Percentiles rank a stretch among this genome's conserved stretches.
These are phyloP conservation scores for Sylvietta virens DNA, from an alignment of 2,113 vertebrate species.

Conservation along the genomic window DNA sequence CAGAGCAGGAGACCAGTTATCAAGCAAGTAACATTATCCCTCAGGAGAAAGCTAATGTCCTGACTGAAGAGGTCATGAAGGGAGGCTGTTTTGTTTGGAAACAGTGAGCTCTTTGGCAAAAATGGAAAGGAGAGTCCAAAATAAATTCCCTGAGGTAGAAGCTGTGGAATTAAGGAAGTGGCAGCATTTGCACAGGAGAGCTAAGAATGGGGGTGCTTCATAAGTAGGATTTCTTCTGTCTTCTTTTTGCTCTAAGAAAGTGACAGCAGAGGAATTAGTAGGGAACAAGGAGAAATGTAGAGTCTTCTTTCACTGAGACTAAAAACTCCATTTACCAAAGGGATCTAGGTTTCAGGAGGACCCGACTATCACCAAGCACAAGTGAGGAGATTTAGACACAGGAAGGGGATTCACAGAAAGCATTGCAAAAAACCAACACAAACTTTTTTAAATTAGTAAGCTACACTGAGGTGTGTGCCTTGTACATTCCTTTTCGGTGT, in stretches of 20 bases:
- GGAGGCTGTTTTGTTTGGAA: conserved; percentile 46
- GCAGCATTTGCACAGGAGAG: neutral
- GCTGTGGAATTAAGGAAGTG: conserved; percentile 27
- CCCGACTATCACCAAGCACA: accelerated
- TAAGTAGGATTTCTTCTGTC: neutral
- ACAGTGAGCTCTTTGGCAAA: neutral
- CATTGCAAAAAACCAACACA: neutral
- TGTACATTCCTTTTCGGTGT: neutral
- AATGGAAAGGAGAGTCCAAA: conserved; percentile 6
- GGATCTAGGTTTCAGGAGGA: neutral
- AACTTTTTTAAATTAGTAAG: neutral
- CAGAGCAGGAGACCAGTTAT: neutral
- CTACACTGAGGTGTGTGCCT: neutral
- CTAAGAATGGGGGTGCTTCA: neutral
- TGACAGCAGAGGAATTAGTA: neutral
- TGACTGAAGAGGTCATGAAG: conserved; percentile 41
- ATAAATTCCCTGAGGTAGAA: conserved; percentile 51
- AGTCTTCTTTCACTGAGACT: neutral
- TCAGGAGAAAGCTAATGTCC: conserved; percentile 27
- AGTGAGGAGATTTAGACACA: neutral
- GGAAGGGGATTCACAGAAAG: neutral
- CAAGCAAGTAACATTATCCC: conserved; percentile 9
- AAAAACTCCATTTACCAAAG: neutral
- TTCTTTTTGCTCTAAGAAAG: neutral
- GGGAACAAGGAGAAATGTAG: neutral